Evolutionary conservation across 1,140 invertebrate genomes (phyloP).

Genomic region (Mycetomoellerius zeteki): DNA sequence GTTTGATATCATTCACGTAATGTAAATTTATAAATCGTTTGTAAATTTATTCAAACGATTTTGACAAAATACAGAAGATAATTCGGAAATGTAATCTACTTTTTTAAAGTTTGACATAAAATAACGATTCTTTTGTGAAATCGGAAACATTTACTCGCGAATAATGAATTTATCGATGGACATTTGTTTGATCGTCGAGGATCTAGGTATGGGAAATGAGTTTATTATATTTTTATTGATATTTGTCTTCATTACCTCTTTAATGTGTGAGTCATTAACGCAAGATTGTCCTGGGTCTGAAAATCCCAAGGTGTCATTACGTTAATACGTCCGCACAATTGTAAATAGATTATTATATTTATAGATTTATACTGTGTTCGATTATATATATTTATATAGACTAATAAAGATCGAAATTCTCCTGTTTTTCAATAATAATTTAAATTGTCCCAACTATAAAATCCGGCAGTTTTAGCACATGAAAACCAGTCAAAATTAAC

Average conservation of each 20-base stretch:
- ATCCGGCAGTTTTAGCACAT: too few relatives aligned
- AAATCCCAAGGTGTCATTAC: conserved; percentile 46
- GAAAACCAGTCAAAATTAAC: too few relatives aligned
- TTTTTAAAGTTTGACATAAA: background rate
- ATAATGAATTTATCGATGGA: background rate
- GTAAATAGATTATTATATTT: conserved; percentile 69
- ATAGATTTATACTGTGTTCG: conserved; percentile 72
- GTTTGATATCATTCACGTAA: background rate
- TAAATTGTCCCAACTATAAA: background rate
- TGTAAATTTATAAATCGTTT: background rate
- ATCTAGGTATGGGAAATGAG: conserved; percentile 62
- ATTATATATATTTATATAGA: conserved; percentile 72
- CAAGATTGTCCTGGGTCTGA: conserved; percentile 12
- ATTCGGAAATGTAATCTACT: background rate
- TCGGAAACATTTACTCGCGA: background rate
- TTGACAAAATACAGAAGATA: background rate
- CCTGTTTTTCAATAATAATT: conserved; percentile 27
- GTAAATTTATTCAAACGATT: background rate
- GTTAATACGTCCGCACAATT: conserved; percentile 63
- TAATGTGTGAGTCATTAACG: conserved; percentile 31
- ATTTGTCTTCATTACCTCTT: conserved; percentile 56
- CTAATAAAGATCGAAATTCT: conserved; percentile 68
- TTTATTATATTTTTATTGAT: conserved; percentile 63
- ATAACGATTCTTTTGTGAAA: background rate
- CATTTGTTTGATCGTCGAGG: conserved; percentile 64